Percentiles rank a stretch among this genome's conserved stretches.
phyloP scores from a whole-genome alignment of 2,888 invertebrate species.

The Epirrhoe alternata region DNA sequence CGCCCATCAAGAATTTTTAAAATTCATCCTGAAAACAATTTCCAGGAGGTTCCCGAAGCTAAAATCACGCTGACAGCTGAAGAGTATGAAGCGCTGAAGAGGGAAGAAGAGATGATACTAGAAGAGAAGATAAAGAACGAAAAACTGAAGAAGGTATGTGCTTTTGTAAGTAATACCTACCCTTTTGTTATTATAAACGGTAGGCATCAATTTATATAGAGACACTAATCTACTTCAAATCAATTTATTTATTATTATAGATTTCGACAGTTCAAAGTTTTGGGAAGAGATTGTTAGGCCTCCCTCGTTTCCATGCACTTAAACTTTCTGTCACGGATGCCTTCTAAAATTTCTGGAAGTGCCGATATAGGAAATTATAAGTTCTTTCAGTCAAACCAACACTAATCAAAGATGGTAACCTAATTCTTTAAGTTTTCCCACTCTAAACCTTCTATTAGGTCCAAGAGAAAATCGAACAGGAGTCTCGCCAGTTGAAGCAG shows the following conservation, averaged over 20 bases:
- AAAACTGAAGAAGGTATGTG: slow-evolving; percentile 70
- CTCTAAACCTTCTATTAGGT: slow-evolving; percentile 19
- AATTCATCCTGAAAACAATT: background rate
- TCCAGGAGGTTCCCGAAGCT: slow-evolving; percentile 48
- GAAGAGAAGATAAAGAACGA: slow-evolving; percentile 66
- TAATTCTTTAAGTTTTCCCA: background rate
- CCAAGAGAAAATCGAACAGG: slow-evolving; percentile 75
- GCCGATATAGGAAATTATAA: no score
- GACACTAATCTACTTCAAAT: no score
- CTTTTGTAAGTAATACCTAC: slow-evolving; percentile 25
- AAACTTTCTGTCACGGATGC: no score
- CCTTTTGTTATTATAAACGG: background rate
- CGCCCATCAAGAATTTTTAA: no score
- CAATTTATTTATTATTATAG: no score
- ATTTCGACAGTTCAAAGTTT: no score
- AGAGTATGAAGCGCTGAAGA: slow-evolving; percentile 48
- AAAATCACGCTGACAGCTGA: slow-evolving; percentile 31
- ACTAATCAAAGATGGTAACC: no score
- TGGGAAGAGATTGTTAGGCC: no score
- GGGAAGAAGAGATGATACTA: slow-evolving; percentile 60
- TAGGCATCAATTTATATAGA: no score
- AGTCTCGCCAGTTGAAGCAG: slow-evolving; percentile 76
- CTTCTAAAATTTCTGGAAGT: no score
- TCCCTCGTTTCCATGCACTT: no score
- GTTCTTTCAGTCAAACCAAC: no score